phyloP scores from a whole-genome alignment of 2,888 invertebrate genomes.

The Ectropis crepuscularia region DNA sequence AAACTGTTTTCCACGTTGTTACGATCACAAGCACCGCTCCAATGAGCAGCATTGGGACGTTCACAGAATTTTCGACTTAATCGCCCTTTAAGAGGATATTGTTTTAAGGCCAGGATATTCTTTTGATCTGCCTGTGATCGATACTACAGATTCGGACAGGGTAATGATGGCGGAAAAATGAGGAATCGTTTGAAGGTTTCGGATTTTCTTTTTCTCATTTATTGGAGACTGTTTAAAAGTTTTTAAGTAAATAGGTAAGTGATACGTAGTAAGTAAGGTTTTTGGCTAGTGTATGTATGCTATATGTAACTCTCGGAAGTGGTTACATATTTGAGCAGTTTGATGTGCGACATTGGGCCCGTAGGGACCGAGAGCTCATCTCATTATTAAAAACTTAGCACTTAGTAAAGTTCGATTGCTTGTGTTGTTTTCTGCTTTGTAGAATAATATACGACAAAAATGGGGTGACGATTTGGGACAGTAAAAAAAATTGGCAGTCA shows the following conservation, averaged over 20 bases:
- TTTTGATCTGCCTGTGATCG: conserved; percentile 33
- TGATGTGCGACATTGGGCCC: no score
- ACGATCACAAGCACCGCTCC: conserved; percentile 34
- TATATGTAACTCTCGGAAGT: no score
- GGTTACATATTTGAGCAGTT: no score
- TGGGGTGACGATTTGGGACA: no score
- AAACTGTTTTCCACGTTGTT: conserved; percentile 10
- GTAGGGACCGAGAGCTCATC: no score
- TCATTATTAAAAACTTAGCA: no score
- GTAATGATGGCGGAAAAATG: conserved; percentile 10
- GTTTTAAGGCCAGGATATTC: conserved; percentile 35
- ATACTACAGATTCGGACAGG: conserved; percentile 16
- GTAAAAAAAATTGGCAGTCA: no score
- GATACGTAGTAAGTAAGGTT: neutral
- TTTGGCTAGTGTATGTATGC: no score
- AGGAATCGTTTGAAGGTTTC: conserved; percentile 9
- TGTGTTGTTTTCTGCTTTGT: no score
- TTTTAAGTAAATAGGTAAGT: no score
- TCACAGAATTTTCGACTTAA: conserved; percentile 39
- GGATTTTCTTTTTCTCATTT: neutral
- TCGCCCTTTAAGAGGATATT: conserved; percentile 40
- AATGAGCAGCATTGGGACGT: conserved; percentile 35
- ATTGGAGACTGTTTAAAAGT: neutral
- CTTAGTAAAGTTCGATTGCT: no score
- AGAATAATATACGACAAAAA: no score